These are phyloP conservation scores for Listronotus oregonensis DNA, from an alignment of 1,140 invertebrate species.

Conservation along the genomic window DNA sequence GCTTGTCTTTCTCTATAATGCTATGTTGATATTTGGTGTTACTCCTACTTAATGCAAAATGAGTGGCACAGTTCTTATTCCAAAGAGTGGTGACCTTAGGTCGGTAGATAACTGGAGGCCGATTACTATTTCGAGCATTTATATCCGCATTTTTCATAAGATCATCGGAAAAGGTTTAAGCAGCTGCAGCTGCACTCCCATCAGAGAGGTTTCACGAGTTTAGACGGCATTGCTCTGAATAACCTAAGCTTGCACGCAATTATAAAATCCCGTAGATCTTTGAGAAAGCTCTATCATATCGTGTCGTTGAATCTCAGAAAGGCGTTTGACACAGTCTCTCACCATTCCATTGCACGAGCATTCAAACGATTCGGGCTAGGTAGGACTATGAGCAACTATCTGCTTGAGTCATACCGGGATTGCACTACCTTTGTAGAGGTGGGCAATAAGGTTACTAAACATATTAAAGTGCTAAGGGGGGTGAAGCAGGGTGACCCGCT, in stretches of 20 bases:
- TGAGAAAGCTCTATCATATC: conserved; percentile 46
- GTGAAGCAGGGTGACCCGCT: conserved; percentile 60
- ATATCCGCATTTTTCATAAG: conserved; percentile 9
- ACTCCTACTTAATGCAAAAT: too few relatives aligned
- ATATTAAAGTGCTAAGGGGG: conserved; percentile 43
- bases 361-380: neutral
- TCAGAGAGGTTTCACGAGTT: conserved; percentile 6
- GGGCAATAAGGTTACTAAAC: conserved; percentile 19
- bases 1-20: too few relatives aligned
- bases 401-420: conserved; percentile 38
- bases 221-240: neutral
- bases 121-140: conserved; percentile 6
- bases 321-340: conserved; percentile 23
- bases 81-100: neutral
- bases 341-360: conserved; percentile 3
- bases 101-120: conserved; percentile 16
- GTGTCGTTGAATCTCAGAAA: conserved; percentile 49
- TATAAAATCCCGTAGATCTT: conserved; percentile 29
- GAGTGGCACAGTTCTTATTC: neutral
- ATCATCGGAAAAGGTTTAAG: conserved; percentile 8
- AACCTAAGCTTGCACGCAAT: conserved; percentile 47
- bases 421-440: conserved; percentile 38
- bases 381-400: conserved; percentile 29
- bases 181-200: neutral
- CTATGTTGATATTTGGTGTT: too few relatives aligned